Base-by-base conservation (phyloP, 2,797 vertebrate species). In the Arremon aurantiirostris region DNA sequence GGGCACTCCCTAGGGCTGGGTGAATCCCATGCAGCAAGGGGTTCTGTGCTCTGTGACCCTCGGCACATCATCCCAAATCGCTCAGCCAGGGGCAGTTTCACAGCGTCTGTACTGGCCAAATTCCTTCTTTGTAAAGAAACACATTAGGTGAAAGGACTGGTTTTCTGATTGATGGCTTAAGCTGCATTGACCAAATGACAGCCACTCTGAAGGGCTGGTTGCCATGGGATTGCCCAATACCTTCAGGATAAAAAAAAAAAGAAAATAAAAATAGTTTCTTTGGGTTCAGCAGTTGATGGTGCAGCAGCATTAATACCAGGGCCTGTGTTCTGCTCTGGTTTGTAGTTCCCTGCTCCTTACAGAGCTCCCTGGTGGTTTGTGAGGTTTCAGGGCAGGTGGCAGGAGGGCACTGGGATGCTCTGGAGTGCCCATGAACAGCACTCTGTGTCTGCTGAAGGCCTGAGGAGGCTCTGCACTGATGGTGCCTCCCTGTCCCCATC, bases 351-450 rank as follows among this genome's bases (percentile, higher is more conserved):
- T 22, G 23, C n/a, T 20, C 6, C 55, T 83, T 22, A 9, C 5
- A 37, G 81, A 50, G 28, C 11, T 79, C 53, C 34, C 55, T 26
- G 44, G 34, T 53, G 32, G 21, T 28, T 60, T 73, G 14, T 76
- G 79, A 39, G 52, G 2, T 35, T 59, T 49, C 30, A 28, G 35
- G 57, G 17, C 17, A 3, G 13, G 26, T 9, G 35, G 35, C 35
- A 12, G 12, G n/a, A 17, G 60, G 55, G 46, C 2, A 0, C 17
- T 23, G 60, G 68, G 79, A 8, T 24, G 44, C 55, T 44, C 47
- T 4, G 0, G 35, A 7, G 23, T 0, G 66, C 57, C 50, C 41
- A 14, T 6, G 39, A 23, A 2, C n/a, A 53, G 32, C 0, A 0
- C 28, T 39, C 65, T 18, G 1, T 11, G 27, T 19, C 70, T 42